Evolutionary conservation across 2,113 vertebrate genomes (phyloP).

Genomic region (Misgurnus mizolepis): DNA sequence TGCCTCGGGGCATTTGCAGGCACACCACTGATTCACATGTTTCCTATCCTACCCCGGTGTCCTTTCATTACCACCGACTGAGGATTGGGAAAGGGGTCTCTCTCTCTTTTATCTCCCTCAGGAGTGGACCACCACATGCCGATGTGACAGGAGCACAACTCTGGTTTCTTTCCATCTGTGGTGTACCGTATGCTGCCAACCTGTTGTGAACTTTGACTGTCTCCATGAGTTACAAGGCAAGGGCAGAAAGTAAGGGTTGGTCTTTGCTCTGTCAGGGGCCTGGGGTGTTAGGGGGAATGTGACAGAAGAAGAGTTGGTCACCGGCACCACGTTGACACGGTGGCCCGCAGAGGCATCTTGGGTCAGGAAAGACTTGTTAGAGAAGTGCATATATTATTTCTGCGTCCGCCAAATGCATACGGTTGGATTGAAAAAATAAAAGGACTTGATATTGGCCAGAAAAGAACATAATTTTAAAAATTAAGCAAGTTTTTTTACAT

Average conservation of each 20-base stretch:
- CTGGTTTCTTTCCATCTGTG: conserved; percentile 67
- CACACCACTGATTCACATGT: conserved; percentile 26
- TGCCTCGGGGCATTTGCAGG: conserved; percentile 20
- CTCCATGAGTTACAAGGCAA: conserved; percentile 71
- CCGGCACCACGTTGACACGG: conserved; percentile 12
- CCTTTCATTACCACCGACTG: conserved; percentile 29
- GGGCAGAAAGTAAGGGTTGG: conserved; percentile 55
- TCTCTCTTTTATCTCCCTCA: conserved; percentile 30
- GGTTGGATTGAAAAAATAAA: too few species aligned
- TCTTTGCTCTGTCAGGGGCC: conserved; percentile 11
- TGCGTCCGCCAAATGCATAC: too few species aligned
- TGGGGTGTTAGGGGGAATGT: not conserved
- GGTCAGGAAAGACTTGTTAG: conserved; percentile 14
- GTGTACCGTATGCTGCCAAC: conserved; percentile 66
- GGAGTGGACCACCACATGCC: conserved; percentile 41
- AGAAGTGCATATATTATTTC: not conserved
- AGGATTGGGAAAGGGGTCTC: conserved; percentile 4
- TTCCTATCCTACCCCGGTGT: conserved; percentile 33
- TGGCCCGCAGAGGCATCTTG: conserved; percentile 8
- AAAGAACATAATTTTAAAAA: too few species aligned
- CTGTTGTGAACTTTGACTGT: conserved; percentile 70
- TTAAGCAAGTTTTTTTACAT: too few species aligned
- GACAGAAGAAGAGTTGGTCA: conserved; percentile 7
- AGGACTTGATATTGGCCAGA: too few species aligned
- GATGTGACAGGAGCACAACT: conserved; percentile 63